Base-by-base conservation (phyloP, 1,140 invertebrate species). In the Sipha flava region DNA sequence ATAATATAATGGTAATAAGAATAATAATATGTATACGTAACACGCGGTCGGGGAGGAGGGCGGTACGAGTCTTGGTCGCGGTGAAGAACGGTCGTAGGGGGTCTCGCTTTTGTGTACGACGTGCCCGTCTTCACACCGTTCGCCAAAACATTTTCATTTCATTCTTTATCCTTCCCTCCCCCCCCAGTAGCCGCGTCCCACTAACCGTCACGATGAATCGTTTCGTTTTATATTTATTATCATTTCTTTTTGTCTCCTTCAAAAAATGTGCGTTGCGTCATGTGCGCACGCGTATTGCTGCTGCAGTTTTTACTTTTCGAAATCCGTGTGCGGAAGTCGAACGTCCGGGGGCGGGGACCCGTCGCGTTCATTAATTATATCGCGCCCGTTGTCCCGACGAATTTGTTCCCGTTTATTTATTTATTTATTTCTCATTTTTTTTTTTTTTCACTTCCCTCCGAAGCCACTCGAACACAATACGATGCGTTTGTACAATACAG, bases 301-400 rank as follows among this genome's bases (percentile, higher is more conserved):
- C n/a, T n/a, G n/a, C n/a, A n/a, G n/a, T n/a, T n/a, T n/a, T 66
- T 43, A 34, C 59, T 40, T 43, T 66, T 66, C 34, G 16, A 54
- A 54, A 54, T 54, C 49, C n/a, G 43, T 16, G 26, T 12, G n/a
- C 72, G 72, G 72, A 75, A 75, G 72, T 75, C 72, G 23, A n/a
- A 75, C 72, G 72, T 75, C 72, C 72, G 72, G 49, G 47, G 72
- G 72, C 72, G 72, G 31, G 23, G n/a, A n/a, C n/a, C 26, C 23
- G 31, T n/a, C 18, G 5, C 68, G 43, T 72, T 72, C 68, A 72
- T 72, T 72, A 72, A 72, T 72, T 47, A 72, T 49, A 49, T 29
- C 64, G 21, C n/a, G n/a, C n/a, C 18, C 21, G 18, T 4, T 1
- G 26, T n/a, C 21, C 49, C 12, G 3, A 43, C 37, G 21, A 40